Percentiles rank a stretch among this genome's conserved stretches.
phyloP scores from a whole-genome alignment of 1,140 invertebrate genomes.

The Babylonia areolata region DNA sequence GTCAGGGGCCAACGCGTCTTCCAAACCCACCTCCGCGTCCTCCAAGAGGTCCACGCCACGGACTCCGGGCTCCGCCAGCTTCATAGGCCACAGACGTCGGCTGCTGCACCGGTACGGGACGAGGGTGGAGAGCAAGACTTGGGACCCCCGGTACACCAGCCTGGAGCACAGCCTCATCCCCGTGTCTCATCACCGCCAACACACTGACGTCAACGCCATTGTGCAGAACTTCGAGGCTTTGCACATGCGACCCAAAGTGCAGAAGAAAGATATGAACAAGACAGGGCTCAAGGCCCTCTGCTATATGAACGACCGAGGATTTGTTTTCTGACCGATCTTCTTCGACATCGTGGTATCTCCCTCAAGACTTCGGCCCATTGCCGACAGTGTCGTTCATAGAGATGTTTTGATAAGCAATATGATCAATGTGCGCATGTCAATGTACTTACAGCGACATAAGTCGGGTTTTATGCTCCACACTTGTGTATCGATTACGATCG shows the following conservation, averaged over 20 bases:
- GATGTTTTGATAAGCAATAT: too few species aligned
- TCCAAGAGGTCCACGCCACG: not conserved
- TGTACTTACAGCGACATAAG: too few species aligned
- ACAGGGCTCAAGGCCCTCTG: conserved; percentile 26
- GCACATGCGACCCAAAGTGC: conserved; percentile 33
- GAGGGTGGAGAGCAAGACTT: conserved; percentile 2
- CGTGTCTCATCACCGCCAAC: not conserved
- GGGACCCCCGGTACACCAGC: conserved; percentile 34
- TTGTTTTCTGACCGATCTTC: conserved; percentile 31
- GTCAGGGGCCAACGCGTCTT: too few species aligned
- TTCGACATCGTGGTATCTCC: too few species aligned
- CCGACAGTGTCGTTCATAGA: too few species aligned
- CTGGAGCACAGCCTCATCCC: conserved; percentile 31
- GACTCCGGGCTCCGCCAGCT: too few species aligned
- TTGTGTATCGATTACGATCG: too few species aligned
- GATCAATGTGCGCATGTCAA: too few species aligned
- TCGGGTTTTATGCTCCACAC: too few species aligned
- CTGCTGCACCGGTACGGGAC: not conserved
- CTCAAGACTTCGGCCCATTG: too few species aligned
- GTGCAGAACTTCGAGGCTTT: conserved; percentile 44
- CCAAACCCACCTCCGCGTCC: not conserved
- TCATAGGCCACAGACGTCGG: not conserved
- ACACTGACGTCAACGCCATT: conserved; percentile 29
- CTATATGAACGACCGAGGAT: conserved; percentile 38
- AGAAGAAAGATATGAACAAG: conserved; percentile 33